Evolutionary conservation across 2,797 vertebrate genomes (phyloP).

Genomic region (Tangara arthus): DNA sequence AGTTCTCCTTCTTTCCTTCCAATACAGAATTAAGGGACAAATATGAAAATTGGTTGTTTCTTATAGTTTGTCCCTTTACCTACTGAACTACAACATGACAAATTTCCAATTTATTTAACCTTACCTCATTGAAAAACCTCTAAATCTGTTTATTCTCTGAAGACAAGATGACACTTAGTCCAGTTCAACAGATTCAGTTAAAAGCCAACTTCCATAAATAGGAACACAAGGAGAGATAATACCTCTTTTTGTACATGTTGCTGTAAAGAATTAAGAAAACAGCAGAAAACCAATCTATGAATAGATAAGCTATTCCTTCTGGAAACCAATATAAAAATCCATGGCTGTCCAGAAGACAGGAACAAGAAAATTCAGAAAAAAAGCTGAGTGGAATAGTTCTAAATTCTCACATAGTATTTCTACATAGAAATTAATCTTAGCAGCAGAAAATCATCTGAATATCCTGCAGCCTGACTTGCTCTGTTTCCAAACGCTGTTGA

Average conservation of each 20-base stretch:
- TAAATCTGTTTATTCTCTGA: not conserved
- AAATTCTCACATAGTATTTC: not conserved
- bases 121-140: not conserved
- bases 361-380: not conserved
- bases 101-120: not conserved
- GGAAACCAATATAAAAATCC: not conserved
- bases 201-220: not conserved
- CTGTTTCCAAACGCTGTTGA: not conserved
- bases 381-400: not conserved
- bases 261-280: not conserved
- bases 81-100: not conserved
- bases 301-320: not conserved
- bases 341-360: not conserved
- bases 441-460: not conserved
- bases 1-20: not conserved
- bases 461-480: not conserved
- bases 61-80: not conserved
- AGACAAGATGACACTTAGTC: not conserved
- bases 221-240: not conserved
- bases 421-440: not conserved
- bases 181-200: not conserved
- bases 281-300: not conserved
- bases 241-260: not conserved
- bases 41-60: accelerated
- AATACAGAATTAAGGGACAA: not conserved